Evolutionary conservation across 2,888 invertebrate species (phyloP), one percentile per base, ranked within the genome.

Genomic region (Keiferia lycopersicella): DNA sequence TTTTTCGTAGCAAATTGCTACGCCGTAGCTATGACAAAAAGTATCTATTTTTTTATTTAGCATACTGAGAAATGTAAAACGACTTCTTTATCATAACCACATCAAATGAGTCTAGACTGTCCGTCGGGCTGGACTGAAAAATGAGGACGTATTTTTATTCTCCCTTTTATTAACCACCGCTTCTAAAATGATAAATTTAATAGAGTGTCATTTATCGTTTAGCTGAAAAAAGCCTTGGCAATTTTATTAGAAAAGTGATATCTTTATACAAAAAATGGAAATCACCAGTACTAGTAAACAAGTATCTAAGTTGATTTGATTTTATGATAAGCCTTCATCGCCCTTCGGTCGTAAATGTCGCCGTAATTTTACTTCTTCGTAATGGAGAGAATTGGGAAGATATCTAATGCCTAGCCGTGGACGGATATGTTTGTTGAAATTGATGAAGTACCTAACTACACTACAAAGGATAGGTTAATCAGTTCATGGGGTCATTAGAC

Each of bases 231-330:
- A 16, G 16, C n/a, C 16, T 45, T 45, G 14, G 14, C 16, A 45
- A n/a, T 45, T n/a, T 45, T n/a, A 3, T 45, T 45, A n/a, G 16
- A 16, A 45, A 45, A 45, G 45, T 45, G 41, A 41, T 16, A 16
- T 45, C 16, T n/a, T 45, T 45, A n/a, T 14, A 41, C 41, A 18
- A 50, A 20, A 6, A 20, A 50, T 51, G 22, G 11, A 12, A 51
- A 51, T 51, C n/a, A 4, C 22, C n/a, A 8, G 4, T n/a, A 45
- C 45, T 26, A 53, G 56, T 56, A 56, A 56, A 56, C 56, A 56
- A 34, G 56, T 56, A n/a, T n/a, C n/a, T n/a, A 18, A 34, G 56
- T 56, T 26, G 56, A 56, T 34, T 26, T 30, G 51, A 53, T 53
- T 53, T 34, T 56, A 56, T 34, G 34, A 34, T 8, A n/a, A 34